Base-by-base conservation (phyloP, 2,113 vertebrate genomes). In the Abramis brama region DNA sequence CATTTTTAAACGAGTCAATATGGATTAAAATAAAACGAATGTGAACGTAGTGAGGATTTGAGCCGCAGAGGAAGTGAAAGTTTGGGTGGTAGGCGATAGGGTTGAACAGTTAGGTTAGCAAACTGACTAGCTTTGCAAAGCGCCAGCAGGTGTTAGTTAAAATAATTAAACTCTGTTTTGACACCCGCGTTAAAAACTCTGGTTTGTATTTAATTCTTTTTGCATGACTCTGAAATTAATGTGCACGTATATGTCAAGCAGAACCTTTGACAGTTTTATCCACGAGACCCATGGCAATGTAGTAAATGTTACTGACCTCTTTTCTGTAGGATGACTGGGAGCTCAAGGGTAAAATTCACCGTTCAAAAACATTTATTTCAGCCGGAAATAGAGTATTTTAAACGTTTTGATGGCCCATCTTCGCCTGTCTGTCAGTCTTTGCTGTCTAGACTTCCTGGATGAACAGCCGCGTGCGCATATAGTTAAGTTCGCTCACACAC, bases 401-500 rank as follows among this genome's bases (percentile, higher is more conserved):
- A 33, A 33, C 10, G 62, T 47, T 52, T n/a, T 70, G 43, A 7
- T 47, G 59, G 15, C 10, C 60, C 80, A 82, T 82, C 62, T 68
- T 70, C 62, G 45, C 43, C 47, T 74, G 47, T 71, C 27, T 82
- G 64, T 83, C 62, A 7, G n/a, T 77, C 21, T 79, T 19, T 73
- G 30, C 43, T 45, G 36, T 62, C 64, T 55, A 12, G 82, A 83
- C 82, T 83, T 83, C 82, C 82, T 83, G 82, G 47, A 83, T 39
- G 52, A 83, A 83, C 68, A 36, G 50, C 68, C 80, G 80, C 25
- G 60, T 70, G 80, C 80, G 80, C 45, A n/a, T n/a, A 68, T 30
- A 70, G 19, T 55, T 27, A 73, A 83, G 64, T 39, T 71, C 27
- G 57, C 50, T 5, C 50, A 5, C 50, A 1, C 50, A 15, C 50